phyloP scores from a whole-genome alignment of 1,140 invertebrate genomes.

The Nebria ingens region DNA sequence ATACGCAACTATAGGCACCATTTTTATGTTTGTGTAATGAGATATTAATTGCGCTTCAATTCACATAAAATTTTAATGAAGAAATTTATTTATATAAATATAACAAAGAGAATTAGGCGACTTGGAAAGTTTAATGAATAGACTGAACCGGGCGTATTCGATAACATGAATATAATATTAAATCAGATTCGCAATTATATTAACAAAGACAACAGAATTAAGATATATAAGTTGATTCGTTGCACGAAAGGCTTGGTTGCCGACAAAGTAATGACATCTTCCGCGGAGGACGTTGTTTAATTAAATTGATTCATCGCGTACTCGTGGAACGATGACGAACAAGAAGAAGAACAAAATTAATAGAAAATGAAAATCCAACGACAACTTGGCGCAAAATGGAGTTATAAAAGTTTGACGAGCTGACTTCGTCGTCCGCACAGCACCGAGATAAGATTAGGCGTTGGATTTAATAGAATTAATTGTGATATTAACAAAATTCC shows the following conservation, averaged over 20 bases:
- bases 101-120: slow-evolving; percentile 7
- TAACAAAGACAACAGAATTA: slow-evolving; percentile 8
- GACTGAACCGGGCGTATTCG: neutral
- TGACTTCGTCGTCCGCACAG: neutral
- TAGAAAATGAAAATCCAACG: slow-evolving; percentile 8
- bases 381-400: slow-evolving; percentile 1
- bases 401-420: slow-evolving; percentile 1
- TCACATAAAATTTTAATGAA: slow-evolving; percentile 6
- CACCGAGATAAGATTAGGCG: slow-evolving; percentile 4
- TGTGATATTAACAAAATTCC: slow-evolving; percentile 7
- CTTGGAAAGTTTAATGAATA: slow-evolving; percentile 8
- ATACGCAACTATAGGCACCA: neutral
- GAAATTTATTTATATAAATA: too few relatives aligned
- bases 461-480: slow-evolving; percentile 9
- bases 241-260: neutral
- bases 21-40: neutral
- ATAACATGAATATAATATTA: slow-evolving; percentile 8
- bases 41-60: slow-evolving; percentile 2
- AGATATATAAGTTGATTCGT: slow-evolving; percentile 3
- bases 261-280: neutral
- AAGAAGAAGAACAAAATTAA: slow-evolving; percentile 1
- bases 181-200: slow-evolving; percentile 4
- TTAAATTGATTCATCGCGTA: slow-evolving; percentile 7
- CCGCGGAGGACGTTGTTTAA: neutral
- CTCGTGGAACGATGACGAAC: too few relatives aligned